These are phyloP conservation scores for Nomia melanderi DNA, from an alignment of 1,140 invertebrate genomes.

Conservation along the genomic window DNA sequence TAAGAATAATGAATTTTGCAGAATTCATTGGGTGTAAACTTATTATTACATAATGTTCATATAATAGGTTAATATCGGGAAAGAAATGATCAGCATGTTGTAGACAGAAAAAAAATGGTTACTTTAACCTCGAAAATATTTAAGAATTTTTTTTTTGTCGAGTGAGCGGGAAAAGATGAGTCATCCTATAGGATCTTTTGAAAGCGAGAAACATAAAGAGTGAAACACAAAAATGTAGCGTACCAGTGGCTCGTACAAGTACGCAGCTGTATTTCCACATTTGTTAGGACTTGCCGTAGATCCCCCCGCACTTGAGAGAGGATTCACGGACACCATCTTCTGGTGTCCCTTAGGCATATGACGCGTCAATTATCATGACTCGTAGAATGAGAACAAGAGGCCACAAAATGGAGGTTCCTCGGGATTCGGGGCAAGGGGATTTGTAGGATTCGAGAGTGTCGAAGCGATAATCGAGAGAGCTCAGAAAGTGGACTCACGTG, in stretches of 20 bases:
- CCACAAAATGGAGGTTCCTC: slow-evolving; percentile 74
- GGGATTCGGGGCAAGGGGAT: slow-evolving; percentile 57
- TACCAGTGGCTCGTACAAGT: slow-evolving; percentile 19
- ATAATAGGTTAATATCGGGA: slow-evolving; percentile 22
- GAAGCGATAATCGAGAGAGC: slow-evolving; percentile 28
- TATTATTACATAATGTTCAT: slow-evolving; percentile 40
- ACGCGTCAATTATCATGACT: slow-evolving; percentile 69
- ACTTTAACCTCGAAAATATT: slow-evolving; percentile 56
- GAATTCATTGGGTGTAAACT: slow-evolving; percentile 9
- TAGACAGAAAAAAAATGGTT: slow-evolving; percentile 21
- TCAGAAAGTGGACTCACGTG: slow-evolving; percentile 73
- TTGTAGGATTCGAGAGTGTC: slow-evolving; percentile 6
- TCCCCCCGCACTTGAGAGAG: slow-evolving; percentile 23
- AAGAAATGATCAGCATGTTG: background rate
- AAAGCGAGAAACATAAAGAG: slow-evolving; percentile 31
- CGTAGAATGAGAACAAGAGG: slow-evolving; percentile 74
- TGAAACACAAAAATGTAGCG: slow-evolving; percentile 23
- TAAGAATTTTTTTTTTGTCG: slow-evolving; percentile 25
- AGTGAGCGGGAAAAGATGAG: slow-evolving; percentile 68
- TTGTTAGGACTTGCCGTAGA: slow-evolving; percentile 25
- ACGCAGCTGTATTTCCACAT: slow-evolving; percentile 19
- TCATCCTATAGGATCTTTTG: slow-evolving; percentile 61
- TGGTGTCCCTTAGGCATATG: slow-evolving; percentile 62
- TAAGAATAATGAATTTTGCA: background rate
- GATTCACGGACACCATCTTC: slow-evolving; percentile 54